Percentiles rank a stretch among this genome's conserved stretches.
phyloP scores from a whole-genome alignment of 30 jellyfish, hydroid and myxozoan genomes.

The Pelagia noctiluca region DNA sequence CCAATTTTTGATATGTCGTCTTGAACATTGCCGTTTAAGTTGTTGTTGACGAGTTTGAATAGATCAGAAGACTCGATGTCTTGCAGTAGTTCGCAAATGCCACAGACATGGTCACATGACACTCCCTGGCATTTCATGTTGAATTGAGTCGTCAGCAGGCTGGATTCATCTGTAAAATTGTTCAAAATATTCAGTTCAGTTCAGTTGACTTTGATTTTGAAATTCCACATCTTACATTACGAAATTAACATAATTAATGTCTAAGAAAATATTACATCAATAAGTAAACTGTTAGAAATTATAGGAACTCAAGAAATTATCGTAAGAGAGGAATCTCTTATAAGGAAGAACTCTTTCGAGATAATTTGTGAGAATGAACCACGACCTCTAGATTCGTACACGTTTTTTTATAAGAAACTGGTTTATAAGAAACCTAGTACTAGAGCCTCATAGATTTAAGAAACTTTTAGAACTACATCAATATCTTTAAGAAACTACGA shows the following conservation, averaged over 20 bases:
- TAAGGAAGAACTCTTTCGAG: neutral
- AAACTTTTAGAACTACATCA: too few relatives aligned
- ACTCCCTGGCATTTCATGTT: constrained; percentile 58
- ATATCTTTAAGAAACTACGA: too few relatives aligned
- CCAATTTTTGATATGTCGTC: constrained; percentile 41
- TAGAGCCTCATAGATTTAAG: too few relatives aligned
- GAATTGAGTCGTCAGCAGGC: constrained; percentile 61
- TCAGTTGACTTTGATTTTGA: too few relatives aligned
- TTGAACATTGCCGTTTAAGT: constrained; percentile 34
- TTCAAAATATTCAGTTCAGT: neutral
- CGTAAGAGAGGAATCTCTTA: neutral
- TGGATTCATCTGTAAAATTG: constrained; percentile 33
- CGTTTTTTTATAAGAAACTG: too few relatives aligned
- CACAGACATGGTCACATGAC: constrained; percentile 64
- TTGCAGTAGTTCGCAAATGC: constrained; percentile 51
- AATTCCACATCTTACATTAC: too few relatives aligned
- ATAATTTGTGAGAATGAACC: too few relatives aligned
- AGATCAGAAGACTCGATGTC: constrained; percentile 61
- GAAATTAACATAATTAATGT: neutral
- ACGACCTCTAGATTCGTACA: too few relatives aligned
- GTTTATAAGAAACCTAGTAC: too few relatives aligned
- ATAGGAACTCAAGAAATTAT: neutral
- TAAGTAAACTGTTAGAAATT: too few relatives aligned
- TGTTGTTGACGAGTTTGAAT: constrained; percentile 36
- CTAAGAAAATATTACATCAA: neutral